A percentile compares a stretch with the other conserved stretches of the same genome.
Evolutionary conservation across 2,113 vertebrate genomes (phyloP).

Genomic region (Cebus imitator): DNA sequence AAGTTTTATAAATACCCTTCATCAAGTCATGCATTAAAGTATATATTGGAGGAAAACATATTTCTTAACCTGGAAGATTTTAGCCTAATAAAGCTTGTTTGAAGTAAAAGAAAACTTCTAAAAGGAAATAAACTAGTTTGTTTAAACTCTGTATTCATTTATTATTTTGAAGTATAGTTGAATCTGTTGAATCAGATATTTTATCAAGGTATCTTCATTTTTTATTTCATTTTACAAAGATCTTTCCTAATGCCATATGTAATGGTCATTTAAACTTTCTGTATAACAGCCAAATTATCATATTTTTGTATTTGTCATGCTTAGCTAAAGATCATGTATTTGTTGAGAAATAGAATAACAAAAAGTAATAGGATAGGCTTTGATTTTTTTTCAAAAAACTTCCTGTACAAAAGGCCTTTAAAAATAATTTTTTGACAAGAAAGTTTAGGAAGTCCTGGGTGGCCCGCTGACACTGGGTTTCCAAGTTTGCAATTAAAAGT

Average conservation of each 20-base stretch:
- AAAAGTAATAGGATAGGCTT: not conserved
- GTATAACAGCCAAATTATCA: not conserved
- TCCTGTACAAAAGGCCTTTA: not conserved
- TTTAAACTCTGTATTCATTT: conserved; percentile 3
- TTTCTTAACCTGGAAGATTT: not conserved
- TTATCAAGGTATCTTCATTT: not conserved
- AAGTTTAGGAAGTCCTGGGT: too few relatives aligned
- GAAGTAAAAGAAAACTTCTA: not conserved
- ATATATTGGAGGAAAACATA: not conserved
- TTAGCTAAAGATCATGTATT: not conserved
- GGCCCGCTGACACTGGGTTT: too few relatives aligned
- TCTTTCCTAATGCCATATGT: not conserved
- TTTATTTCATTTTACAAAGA: conserved; percentile 30
- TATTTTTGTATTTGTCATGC: conserved; percentile 7
- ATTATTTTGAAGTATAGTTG: not conserved
- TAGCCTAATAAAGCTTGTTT: not conserved
- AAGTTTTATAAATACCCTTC: not conserved
- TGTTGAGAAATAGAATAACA: not conserved
- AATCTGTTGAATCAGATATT: not conserved
- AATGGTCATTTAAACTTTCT: conserved; percentile 18
- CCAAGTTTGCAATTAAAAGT: too few relatives aligned
- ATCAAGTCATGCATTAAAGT: conserved; percentile 29
- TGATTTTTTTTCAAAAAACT: conserved; percentile 19
- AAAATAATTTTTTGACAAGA: not conserved
- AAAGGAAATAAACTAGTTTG: not conserved